Base-by-base conservation (phyloP, 2,113 vertebrate genomes). In the Zosterops borbonicus region DNA sequence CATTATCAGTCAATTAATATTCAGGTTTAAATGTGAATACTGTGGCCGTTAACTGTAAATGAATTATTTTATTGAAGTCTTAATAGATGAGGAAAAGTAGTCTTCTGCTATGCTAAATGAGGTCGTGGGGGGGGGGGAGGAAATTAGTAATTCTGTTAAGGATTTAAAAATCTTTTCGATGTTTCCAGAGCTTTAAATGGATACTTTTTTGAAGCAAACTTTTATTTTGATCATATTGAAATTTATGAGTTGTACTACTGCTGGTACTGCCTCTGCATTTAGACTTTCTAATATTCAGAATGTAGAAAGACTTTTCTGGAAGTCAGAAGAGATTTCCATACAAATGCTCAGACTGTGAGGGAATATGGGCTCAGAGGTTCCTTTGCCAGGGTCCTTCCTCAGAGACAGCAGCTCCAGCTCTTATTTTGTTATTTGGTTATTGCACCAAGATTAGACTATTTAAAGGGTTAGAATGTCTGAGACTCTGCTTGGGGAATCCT, bases 1-100 rank as follows among this genome's bases (percentile, higher is more conserved):
- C 97, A 98, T 99, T 99, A 99, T 99, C 98, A 98, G 98, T 97
- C 98, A 99, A 99, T 99, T 99, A 99, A 99, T 99, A 99, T 98
- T 98, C 98, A 98, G 95, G 91, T 97, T 97, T 98, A 98, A 98
- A 98, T 98, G 98, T 98, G 98, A 98, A 98, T 98, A 98, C 98
- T 98, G 97, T 98, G 98, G 97, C 97, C 89, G 97, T 98, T 98
- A 98, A 98, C 98, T 98, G 98, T 98, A 98, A 98, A 98, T 92
- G 92, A 97, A 98, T 98, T 96, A 98, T 97, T 98, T 98, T 98
- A 98, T 97, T 99, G 98, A 99, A 98, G 98, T 98, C 98, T 98
- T 98, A 98, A 98, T 98, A 98, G 98, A 96, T 65, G 80, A 83
- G 83, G 96, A 97, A 98, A 97, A 98, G 94, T 96, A 97, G 97